phyloP scores from a whole-genome alignment of 2,113 vertebrate species.

The Melanerpes aurifrons region DNA sequence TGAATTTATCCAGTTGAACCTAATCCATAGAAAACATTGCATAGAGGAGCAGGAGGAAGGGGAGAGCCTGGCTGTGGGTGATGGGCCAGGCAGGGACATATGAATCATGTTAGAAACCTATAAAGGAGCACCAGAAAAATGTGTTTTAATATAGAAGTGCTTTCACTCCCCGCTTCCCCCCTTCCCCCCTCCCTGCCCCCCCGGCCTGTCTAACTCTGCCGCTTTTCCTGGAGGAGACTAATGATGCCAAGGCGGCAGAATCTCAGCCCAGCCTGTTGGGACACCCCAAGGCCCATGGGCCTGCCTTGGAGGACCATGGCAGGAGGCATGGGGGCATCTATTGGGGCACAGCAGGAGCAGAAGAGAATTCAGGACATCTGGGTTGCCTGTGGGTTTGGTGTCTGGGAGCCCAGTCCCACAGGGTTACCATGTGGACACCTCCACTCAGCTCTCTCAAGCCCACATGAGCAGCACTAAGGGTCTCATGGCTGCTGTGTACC shows the following conservation, averaged over 20 bases:
- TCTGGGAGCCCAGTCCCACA: rapidly evolving
- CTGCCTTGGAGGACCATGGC: not conserved
- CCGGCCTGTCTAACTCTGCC: not conserved
- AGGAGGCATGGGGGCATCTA: not conserved
- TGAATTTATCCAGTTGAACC: not conserved
- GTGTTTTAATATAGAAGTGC: not conserved
- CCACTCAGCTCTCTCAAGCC: not conserved
- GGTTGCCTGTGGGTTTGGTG: not conserved
- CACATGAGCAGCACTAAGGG: not conserved
- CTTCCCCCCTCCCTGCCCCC: not conserved
- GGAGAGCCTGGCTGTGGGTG: not conserved
- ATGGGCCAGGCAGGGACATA: not conserved
- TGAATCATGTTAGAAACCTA: not conserved
- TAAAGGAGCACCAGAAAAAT: not conserved
- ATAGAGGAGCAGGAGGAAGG: not conserved
- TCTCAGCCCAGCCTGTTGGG: rapidly evolving
- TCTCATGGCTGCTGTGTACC: not conserved
- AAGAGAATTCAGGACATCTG: not conserved
- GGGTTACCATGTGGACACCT: rapidly evolving
- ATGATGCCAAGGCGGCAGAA: not conserved
- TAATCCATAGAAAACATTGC: not conserved
- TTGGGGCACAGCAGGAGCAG: rapidly evolving
- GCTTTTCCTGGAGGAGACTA: not conserved
- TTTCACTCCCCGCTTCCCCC: not conserved
- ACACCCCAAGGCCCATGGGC: rapidly evolving